Evolutionary conservation across 2,113 vertebrate genomes (phyloP).

Genomic region (Martes martes): DNA sequence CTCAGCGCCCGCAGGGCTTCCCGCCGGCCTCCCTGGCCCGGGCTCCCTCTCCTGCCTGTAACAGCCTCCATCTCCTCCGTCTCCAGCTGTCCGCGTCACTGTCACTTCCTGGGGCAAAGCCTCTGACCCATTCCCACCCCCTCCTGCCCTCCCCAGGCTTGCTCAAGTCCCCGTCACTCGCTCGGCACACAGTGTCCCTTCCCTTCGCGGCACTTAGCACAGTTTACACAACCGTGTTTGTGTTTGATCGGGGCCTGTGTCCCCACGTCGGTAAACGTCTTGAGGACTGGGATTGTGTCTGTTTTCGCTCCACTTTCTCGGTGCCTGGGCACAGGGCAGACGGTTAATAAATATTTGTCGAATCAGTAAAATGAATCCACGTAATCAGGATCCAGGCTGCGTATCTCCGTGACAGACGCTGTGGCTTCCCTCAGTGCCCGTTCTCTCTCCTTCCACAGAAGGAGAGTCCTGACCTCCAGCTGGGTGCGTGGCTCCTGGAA

Average conservation of each 20-base stretch:
- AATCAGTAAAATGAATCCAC: not conserved
- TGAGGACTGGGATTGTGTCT: not conserved
- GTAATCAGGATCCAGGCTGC: not conserved
- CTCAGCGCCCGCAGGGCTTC: rapidly evolving
- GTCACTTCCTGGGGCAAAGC: not conserved
- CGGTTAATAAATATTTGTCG: not conserved
- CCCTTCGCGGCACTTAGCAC: not conserved
- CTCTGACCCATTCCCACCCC: not conserved
- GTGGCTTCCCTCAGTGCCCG: not conserved
- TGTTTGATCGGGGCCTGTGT: not conserved
- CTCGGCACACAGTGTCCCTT: not conserved
- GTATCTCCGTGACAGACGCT: not conserved
- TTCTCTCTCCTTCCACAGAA: not conserved
- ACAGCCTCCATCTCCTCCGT: not conserved
- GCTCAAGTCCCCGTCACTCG: not conserved
- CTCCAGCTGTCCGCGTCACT: not conserved
- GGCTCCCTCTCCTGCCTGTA: not conserved
- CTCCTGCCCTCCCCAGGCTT: no score
- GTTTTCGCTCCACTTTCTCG: not conserved
- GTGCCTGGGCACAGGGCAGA: not conserved
- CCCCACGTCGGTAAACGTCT: not conserved
- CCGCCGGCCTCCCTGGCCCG: rapidly evolving
- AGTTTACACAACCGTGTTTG: not conserved
- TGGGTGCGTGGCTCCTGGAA: not conserved
- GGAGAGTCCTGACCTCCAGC: not conserved